Evolutionary conservation across 1,140 invertebrate species (phyloP), one percentile per base, ranked within the genome.

Genomic region (Magallana gigas): DNA sequence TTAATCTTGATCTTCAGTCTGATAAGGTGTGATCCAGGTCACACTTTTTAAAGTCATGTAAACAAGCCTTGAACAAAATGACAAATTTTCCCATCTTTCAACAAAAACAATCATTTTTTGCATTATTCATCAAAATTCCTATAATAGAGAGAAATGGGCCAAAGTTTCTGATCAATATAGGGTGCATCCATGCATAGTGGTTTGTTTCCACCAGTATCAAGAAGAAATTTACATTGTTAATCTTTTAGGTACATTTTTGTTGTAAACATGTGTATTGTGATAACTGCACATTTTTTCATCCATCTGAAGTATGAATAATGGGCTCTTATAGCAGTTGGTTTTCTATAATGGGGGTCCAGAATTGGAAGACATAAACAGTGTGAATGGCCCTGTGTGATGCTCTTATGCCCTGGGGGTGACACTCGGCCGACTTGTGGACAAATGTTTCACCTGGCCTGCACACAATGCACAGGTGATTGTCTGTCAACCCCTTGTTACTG

Each of bases 391-490:
- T 29, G 9, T 36, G 68, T 76, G 68, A 23, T 76, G 23, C 18
- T 76, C 18, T 76, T 48, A 12, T 76, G 68, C 68, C 68, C 68
- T 76, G 68, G 68, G 68, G 68, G 23, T 76, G 68, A 76, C 68
- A 76, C 68, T 76, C 18, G 8, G 68, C 68, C 29, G 68, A 76
- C 68, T 29, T 12, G 18, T 76, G 68, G 68, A 76, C 68, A 76
- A 76, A 76, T 76, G 68, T 76, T 76, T 76, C 68, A 76, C 68
- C 68, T 76, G 68, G 68, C 68, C 23, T 36, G 23, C 68, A 76
- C 68, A 76, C 68, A 76, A 76, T 76, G 68, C 68, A 76, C 68
- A 76, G 68, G 68, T 76, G 68, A 76, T 76, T 76, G 68, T 76
- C 11, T 29, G 23, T 76, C 68, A 76, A 29, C 23, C 36, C 23